A percentile compares a stretch with the other conserved stretches of the same genome.
phyloP scores from a whole-genome alignment of 2,797 vertebrate genomes.

The Schizothorax lantsangensis region DNA sequence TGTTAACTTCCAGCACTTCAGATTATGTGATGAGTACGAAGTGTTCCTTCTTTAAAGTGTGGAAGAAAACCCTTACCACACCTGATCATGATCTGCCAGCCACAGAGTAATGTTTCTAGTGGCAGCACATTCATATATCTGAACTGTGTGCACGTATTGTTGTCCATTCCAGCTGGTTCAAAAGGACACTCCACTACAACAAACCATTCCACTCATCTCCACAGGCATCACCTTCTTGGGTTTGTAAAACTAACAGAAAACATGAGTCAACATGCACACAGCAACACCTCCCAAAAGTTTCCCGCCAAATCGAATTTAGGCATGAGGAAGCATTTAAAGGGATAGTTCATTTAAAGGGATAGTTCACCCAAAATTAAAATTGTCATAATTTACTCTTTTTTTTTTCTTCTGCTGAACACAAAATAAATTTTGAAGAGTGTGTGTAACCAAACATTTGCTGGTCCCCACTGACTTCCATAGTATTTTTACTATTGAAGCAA shows the following conservation, averaged over 20 bases:
- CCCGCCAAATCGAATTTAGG: not conserved
- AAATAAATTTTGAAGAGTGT: not conserved
- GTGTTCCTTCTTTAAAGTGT: not conserved
- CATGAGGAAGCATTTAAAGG: not conserved
- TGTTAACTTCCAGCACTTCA: not conserved
- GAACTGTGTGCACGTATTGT: not conserved
- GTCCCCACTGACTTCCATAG: not conserved
- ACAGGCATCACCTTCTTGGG: not conserved
- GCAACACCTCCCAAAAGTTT: not conserved
- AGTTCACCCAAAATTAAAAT: not conserved
- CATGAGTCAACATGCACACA: not conserved
- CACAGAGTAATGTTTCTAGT: constrained; percentile 11
- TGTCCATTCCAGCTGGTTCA: not conserved
- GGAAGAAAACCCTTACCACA: not conserved
- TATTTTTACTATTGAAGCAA: too few species aligned
- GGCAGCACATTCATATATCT: not conserved
- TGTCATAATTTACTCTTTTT: not conserved
- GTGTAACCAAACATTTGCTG: not conserved
- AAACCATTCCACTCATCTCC: not conserved
- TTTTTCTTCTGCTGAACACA: not conserved
- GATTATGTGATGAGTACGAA: not conserved
- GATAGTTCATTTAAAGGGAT: not conserved
- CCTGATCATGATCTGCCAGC: not conserved
- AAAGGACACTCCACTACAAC: constrained; percentile 19
- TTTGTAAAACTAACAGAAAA: not conserved